These are phyloP conservation scores for Leontocebus nigricollis DNA, from an alignment of 2,797 vertebrate species.

Conservation along the genomic window DNA sequence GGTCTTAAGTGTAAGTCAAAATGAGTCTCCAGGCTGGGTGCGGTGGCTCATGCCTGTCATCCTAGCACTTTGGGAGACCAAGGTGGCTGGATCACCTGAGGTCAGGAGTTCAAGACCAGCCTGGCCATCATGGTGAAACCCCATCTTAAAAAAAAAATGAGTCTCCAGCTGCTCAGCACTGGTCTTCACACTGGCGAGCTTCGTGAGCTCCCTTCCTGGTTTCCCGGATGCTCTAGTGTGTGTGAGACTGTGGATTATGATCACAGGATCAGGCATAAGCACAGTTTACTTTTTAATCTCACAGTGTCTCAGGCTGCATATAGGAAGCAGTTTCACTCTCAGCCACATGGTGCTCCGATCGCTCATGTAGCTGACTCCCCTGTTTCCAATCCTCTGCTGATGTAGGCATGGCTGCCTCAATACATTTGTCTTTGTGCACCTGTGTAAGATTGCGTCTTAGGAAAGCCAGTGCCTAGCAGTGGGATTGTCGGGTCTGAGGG, in stretches of 20 bases:
- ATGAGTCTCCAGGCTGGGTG: neutral
- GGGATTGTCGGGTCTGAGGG: neutral
- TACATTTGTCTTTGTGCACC: neutral
- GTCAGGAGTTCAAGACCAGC: too few species aligned
- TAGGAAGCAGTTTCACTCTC: too few species aligned
- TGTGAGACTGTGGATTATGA: neutral
- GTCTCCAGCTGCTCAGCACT: fast-evolving
- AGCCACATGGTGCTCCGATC: fast-evolving
- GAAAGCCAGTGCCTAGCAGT: neutral
- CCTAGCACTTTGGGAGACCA: too few species aligned
- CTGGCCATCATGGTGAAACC: too few species aligned
- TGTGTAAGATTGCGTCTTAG: neutral
- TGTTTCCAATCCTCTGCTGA: fast-evolving
- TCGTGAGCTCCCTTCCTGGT: too few species aligned
- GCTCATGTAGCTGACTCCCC: neutral
- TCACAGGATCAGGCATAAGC: neutral
- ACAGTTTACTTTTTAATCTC: neutral
- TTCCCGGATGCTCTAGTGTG: neutral
- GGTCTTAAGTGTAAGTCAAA: neutral
- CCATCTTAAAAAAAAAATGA: too few species aligned
- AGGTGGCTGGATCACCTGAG: too few species aligned
- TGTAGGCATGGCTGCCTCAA: neutral
- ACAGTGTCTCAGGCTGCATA: neutral
- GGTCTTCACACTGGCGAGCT: neutral
- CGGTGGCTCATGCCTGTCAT: too few species aligned